Conservation (phyloP, 2,113 vertebrate genomes). For the Conger conger region DNA sequence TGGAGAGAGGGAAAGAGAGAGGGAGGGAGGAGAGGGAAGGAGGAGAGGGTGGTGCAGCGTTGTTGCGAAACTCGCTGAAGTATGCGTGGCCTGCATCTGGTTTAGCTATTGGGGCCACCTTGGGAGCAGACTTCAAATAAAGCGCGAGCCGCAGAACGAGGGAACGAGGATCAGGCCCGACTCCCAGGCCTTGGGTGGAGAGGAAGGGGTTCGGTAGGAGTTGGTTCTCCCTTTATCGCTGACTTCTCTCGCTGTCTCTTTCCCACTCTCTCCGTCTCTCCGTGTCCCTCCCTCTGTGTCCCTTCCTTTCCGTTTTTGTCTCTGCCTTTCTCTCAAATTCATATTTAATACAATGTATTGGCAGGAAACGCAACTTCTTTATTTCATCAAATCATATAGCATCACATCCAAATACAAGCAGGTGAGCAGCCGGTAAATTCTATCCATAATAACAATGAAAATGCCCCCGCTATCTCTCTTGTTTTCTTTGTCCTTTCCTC, state of each 20-base stretch:
- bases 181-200: neutral
- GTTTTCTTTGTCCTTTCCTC: neutral
- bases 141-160: neutral
- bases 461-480: neutral
- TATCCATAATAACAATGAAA: too few species aligned
- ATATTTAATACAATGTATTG: too few species aligned
- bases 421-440: too few species aligned
- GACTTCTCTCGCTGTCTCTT: neutral
- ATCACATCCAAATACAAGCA: too few species aligned
- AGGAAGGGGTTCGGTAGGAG: too few species aligned
- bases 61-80: slow-evolving; percentile 14
- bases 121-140: slow-evolving; percentile 24
- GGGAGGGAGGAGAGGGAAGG: neutral
- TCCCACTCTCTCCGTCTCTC: neutral
- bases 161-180: neutral
- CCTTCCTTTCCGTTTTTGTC: neutral
- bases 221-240: neutral
- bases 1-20: neutral
- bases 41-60: neutral
- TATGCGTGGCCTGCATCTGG: slow-evolving; percentile 4
- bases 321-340: too few species aligned
- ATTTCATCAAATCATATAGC: too few species aligned
- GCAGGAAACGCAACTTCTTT: too few species aligned
- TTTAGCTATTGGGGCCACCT: slow-evolving; percentile 28
- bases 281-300: neutral